Base-by-base conservation (phyloP, 2,888 invertebrate genomes). In the Lapara coniferarum region DNA sequence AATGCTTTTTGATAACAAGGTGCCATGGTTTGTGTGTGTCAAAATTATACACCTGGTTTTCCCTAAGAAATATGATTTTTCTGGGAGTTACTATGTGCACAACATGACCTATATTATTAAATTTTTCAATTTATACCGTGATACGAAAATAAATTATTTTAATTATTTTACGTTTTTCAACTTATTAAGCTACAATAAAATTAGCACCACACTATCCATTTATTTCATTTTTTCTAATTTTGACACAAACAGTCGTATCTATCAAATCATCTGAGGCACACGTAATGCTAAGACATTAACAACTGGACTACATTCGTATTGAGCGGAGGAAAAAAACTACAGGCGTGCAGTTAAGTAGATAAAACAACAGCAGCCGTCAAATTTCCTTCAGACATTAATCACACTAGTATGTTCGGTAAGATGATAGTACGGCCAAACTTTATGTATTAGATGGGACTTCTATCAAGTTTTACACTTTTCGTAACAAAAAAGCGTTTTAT, bases 341-440 rank as follows among this genome's bases (percentile, higher is more conserved):
- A 78, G 90, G 91, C 93, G 92, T 92, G 93, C 91, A 88, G 92
- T 88, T 93, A 93, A 93, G 91, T 93, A 93, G 88, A 90, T 91
- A 89, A 92, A 91, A 93, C 92, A 92, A 92, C 92, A 91, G 90
- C 92, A 88, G 88, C 91, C 91, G 89, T 92, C 93, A 90, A 93
- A 93, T 93, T 93, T 93, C 88, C 91, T 91, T 85, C 85, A 85
- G 89, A 88, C 93, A 93, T 93, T 93, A 93, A 93, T 93, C 93
- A 92, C 88, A 88, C 89, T 87, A 87, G 90, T 88, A 88, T 87
- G 90, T 89, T 90, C 90, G 86, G 89, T 91, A 89, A 89, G 86
- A 79, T 76, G 73, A 71, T 87, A 72, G 74, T 76, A 84, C 87
- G 81, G 71, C 89, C 81, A 89, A 74, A 66, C 46, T 12, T 73